Base-by-base conservation (phyloP, 2,113 vertebrate species). In the Nettapus auritus region DNA sequence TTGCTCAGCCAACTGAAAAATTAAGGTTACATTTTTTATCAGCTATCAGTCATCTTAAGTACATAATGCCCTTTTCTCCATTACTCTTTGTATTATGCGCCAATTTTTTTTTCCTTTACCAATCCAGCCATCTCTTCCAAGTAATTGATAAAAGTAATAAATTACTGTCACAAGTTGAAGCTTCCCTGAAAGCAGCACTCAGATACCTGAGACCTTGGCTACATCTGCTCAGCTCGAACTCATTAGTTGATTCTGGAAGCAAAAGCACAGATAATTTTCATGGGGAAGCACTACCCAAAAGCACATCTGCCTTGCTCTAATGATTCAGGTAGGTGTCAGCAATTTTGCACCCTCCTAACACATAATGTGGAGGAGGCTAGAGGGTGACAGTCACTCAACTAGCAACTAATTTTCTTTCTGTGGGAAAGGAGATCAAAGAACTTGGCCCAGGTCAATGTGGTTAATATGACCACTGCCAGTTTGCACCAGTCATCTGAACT, bases 1-100 rank as follows among this genome's bases (percentile, higher is more conserved):
- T 53, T 36, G 66, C 63, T 59, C 66, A 82, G 87, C 48, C 74
- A 68, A 67, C 42, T 82, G 18, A 87, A 91, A 84, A 93, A 93
- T 52, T 31, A 78, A 89, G 42, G 81, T 91, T 70, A 69, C 38
- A 66, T 44, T 93, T 93, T 90, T 82, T 82, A 80, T 53, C 76
- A 82, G 36, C 67, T 68, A 7, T 59, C 81, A 68, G 62, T 93
- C 74, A 85, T n/a, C 19, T 44, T 62, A 60, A 84, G 28, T 38
- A 62, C 11, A 13, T 44, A 84, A 67, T 46, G 33, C 28, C 73
- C 44, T 90, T 90, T 70, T 82, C 63, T 68, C 62, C 55, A 34
- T 86, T 46, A 59, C 25, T 82, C 22, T 75, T 79, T 59, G 36
- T 12, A 29, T 70, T 40, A 48, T 13, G 4, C 63, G 40, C 6